A percentile compares a stretch with the other conserved stretches of the same genome.
These are phyloP conservation scores for Vireo altiloquus DNA, from an alignment of 2,113 vertebrate genomes.

Conservation along the genomic window DNA sequence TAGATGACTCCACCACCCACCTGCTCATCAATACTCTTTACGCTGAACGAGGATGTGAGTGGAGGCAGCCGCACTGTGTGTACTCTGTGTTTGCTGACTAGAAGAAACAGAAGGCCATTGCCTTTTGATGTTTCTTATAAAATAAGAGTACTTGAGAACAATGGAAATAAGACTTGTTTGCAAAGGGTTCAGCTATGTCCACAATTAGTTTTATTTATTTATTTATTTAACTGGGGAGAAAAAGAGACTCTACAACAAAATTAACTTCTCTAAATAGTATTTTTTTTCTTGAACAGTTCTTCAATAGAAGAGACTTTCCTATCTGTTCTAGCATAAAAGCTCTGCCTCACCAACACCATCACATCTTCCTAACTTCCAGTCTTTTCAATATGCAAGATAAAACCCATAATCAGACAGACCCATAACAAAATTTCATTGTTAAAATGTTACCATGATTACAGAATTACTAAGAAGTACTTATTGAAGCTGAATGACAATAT, in stretches of 20 bases:
- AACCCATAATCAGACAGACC: neutral
- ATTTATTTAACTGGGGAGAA: neutral
- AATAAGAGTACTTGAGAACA: neutral
- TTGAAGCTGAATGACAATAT: neutral
- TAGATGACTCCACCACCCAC: neutral
- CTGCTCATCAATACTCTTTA: neutral
- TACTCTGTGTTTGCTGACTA: neutral
- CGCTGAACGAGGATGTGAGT: fast-evolving
- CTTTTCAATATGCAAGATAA: neutral
- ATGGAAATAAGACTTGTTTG: neutral
- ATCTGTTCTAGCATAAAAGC: neutral
- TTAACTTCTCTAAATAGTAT: neutral
- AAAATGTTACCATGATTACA: neutral
- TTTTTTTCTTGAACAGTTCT: neutral
- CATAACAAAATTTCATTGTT: neutral
- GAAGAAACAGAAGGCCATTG: neutral
- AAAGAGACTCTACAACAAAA: neutral
- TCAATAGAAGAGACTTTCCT: neutral
- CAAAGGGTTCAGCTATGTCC: neutral
- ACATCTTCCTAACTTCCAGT: neutral
- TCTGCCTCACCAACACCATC: neutral
- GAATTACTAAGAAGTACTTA: neutral
- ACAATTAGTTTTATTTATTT: neutral
- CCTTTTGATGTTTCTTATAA: neutral
- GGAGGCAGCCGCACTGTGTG: neutral